phyloP scores from a whole-genome alignment of 2,888 invertebrate species.

The Syritta pipiens region DNA sequence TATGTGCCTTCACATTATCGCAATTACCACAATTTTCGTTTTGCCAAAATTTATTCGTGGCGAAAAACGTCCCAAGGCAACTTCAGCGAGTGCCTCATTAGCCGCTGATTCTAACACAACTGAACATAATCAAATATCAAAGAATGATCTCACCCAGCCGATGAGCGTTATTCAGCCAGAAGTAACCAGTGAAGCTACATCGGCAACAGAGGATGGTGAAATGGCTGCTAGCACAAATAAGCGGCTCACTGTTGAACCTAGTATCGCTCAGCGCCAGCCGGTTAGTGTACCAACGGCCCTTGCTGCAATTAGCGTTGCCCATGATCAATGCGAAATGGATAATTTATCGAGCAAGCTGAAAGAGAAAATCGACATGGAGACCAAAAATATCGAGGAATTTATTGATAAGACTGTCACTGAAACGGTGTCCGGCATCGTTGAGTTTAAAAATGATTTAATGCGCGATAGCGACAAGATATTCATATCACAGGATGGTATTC shows the following conservation, averaged over 20 bases:
- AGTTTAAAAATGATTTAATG: constrained; percentile 79
- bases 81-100: constrained; percentile 43
- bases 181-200: not conserved
- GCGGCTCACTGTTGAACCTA: constrained; percentile 15
- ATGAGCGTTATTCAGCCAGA: not conserved
- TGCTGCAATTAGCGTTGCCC: constrained; percentile 77
- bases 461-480: constrained; percentile 73
- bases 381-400: constrained; percentile 79
- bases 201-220: constrained; percentile 3
- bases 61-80: constrained; percentile 71
- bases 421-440: constrained; percentile 79
- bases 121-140: constrained; percentile 37
- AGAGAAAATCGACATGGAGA: constrained; percentile 78
- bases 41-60: constrained; percentile 77
- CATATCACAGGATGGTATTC: constrained; percentile 73
- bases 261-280: constrained; percentile 29
- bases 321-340: constrained; percentile 79
- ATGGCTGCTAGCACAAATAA: constrained; percentile 12
- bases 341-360: constrained; percentile 78
- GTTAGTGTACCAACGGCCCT: constrained; percentile 71
- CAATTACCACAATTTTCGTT: constrained; percentile 76
- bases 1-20: constrained; percentile 80
- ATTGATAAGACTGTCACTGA: constrained; percentile 79
- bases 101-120: constrained; percentile 11
- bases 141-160: constrained; percentile 50